These are phyloP conservation scores for Grantiella picta DNA, from an alignment of 2,113 vertebrate genomes.

Conservation along the genomic window DNA sequence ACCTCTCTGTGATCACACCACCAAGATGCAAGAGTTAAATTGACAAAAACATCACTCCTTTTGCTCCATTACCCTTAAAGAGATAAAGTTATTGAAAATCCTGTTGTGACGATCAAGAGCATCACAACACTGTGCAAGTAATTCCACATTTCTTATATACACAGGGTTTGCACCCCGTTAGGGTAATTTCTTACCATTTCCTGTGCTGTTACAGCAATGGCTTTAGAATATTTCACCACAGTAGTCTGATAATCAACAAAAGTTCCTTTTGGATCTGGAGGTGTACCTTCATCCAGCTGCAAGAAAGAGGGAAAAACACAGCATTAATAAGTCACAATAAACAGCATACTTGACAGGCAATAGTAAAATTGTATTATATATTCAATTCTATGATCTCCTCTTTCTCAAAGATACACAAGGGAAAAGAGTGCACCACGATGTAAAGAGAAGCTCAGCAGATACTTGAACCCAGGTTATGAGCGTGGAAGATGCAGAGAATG, in stretches of 20 bases:
- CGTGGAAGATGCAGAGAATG: neutral
- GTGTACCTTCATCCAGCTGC: slow-evolving; percentile 93
- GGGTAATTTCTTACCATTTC: slow-evolving; percentile 88
- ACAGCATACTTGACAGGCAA: neutral
- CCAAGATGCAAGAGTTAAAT: neutral
- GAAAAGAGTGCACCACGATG: neutral
- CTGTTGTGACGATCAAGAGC: neutral
- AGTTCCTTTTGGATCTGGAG: slow-evolving; percentile 90
- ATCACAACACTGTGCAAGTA: neutral
- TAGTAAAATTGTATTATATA: neutral
- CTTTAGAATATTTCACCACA: slow-evolving; percentile 97
- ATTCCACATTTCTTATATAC: rapidly evolving
- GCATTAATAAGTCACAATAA: neutral
- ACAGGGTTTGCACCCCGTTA: neutral
- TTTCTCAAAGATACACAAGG: neutral
- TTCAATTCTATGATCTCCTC: neutral
- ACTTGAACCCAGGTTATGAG: neutral
- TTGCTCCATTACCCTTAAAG: neutral
- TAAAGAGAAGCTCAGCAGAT: neutral
- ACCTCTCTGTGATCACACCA: rapidly evolving
- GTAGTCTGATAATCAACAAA: slow-evolving; percentile 99
- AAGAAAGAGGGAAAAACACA: neutral
- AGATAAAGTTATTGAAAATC: neutral
- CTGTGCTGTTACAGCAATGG: slow-evolving; percentile 94
- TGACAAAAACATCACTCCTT: neutral